A percentile compares a stretch with the other conserved stretches of the same genome.
phyloP scores from a whole-genome alignment of 2,113 vertebrate genomes.

The Hoplias malabaricus region DNA sequence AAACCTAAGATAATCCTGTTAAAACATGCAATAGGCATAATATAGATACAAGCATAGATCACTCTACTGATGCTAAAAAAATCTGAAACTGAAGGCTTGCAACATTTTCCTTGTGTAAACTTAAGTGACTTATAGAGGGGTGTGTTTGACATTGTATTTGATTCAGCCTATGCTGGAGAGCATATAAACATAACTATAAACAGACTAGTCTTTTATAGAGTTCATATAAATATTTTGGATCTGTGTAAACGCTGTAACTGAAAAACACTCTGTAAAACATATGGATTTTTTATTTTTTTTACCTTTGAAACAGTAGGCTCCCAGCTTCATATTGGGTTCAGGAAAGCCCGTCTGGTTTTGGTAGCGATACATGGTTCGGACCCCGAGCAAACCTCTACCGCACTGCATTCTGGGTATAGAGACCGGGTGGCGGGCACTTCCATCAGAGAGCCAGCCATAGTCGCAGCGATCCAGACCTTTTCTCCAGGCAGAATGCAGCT shows the following conservation, averaged over 20 bases:
- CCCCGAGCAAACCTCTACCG: constrained; percentile 90
- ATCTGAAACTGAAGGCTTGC: too few relatives aligned
- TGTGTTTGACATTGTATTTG: too few relatives aligned
- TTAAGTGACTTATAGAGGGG: too few relatives aligned
- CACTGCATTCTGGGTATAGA: constrained; percentile 85
- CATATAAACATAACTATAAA: neutral
- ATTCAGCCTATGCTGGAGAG: too few relatives aligned
- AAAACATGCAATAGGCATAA: neutral
- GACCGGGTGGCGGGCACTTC: constrained; percentile 90
- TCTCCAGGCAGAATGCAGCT: constrained; percentile 95
- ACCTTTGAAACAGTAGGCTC: constrained; percentile 97
- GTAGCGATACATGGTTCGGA: constrained; percentile 94
- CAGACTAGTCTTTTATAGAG: neutral
- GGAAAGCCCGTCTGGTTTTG: constrained; percentile 95
- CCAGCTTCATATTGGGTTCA: constrained; percentile 81
- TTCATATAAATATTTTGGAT: neutral
- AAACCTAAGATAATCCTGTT: neutral
- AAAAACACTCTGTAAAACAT: neutral
- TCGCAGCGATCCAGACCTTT: constrained; percentile 90
- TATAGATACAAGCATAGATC: too few relatives aligned
- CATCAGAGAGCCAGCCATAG: constrained; percentile 93
- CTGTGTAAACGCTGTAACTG: neutral
- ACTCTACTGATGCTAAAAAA: too few relatives aligned
- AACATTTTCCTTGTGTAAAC: too few relatives aligned
- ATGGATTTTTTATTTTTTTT: constrained; percentile 56